Base-by-base conservation (phyloP, 2,888 invertebrate genomes). In the Cryptus viduatorius region DNA sequence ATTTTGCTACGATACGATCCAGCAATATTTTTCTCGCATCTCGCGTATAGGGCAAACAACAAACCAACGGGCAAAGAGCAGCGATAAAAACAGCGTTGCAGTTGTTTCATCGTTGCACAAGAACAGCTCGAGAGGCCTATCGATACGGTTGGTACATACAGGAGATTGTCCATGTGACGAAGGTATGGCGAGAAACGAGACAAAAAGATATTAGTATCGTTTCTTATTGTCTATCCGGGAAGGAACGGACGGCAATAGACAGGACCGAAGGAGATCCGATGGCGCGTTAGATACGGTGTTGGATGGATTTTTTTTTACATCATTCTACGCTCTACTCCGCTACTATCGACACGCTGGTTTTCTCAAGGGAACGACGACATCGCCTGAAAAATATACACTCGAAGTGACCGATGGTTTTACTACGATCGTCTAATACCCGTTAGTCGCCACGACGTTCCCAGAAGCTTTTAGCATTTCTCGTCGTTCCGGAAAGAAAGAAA, bases 121-220 rank as follows among this genome's bases (percentile, higher is more conserved):
- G 29, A 73, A 8, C 8, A 37, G 48, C 44, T 64, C 56, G n/a
- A 31, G 59, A 44, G 24, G 44, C 31, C 65, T 37, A 19, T 64
- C 76, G 48, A 46, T 14, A 46, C 16, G 65, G 37, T 53, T 14
- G 31, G 8, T 50, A 50, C 65, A 7, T 19, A 65, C 19, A 37
- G 42, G 24, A 8, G 29, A 24, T n/a, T 59, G 16, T 31, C 14
- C 65, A 79, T 65, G 79, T 56, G 79, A 61, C 65, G 53, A 31
- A 61, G 50, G 44, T 61, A 31, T 44, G 67, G 65, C 77, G 46
- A 73, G 53, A 68, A 80, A 19, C 42, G 59, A 76, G 46, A 71
- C 84, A 85, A 85, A 85, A 85, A 85, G 82, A 85, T 82, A 85
- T 85, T 85, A 65, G 53, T 82, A 79, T 81, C 77, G 77, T 78